Percentiles rank a stretch among this genome's conserved stretches.
Evolutionary conservation across 2,888 invertebrate genomes (phyloP).

Genomic region (Amphipyra tragopoginis): DNA sequence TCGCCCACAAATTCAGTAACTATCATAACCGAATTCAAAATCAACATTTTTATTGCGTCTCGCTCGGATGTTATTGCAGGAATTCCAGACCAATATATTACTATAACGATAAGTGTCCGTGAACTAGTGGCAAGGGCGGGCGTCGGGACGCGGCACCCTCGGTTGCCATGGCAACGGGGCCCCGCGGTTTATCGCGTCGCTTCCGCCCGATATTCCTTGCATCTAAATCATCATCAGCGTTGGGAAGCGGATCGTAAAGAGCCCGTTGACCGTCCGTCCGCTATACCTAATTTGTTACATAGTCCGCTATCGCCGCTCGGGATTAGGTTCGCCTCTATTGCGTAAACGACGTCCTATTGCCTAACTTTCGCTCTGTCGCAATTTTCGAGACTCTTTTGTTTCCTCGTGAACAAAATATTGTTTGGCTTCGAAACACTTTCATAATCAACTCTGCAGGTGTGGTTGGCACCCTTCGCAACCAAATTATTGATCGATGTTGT

Average conservation of each 20-base stretch:
- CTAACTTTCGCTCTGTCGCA: constrained; percentile 30
- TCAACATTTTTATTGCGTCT: constrained; percentile 81
- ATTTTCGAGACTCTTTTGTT: constrained; percentile 29
- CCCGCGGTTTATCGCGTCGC: constrained; percentile 71
- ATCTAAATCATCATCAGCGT: constrained; percentile 88
- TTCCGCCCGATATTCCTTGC: constrained; percentile 85
- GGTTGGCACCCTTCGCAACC: constrained; percentile 11
- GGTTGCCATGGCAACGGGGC: constrained; percentile 80
- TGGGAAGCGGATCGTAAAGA: constrained; percentile 85
- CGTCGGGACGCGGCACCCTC: constrained; percentile 63
- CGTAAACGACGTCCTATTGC: constrained; percentile 34
- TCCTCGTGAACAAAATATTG: constrained; percentile 14
- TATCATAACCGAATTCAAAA: constrained; percentile 66
- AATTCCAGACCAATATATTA: constrained; percentile 88
- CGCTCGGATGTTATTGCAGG: constrained; percentile 80
- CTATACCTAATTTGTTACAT: constrained; percentile 74
- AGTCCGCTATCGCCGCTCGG: constrained; percentile 61
- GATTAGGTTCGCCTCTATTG: constrained; percentile 56
- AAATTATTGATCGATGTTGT: constrained; percentile 28
- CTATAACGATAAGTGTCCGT: constrained; percentile 87
- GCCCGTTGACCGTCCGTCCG: constrained; percentile 77
- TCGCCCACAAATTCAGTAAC: constrained; percentile 49
- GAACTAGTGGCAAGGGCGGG: constrained; percentile 84
- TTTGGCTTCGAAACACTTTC: constrained; percentile 23
- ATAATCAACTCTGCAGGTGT: constrained; percentile 22